These are phyloP conservation scores for Heliconius himera DNA, from an alignment of 1,140 invertebrate species.

Conservation along the genomic window DNA sequence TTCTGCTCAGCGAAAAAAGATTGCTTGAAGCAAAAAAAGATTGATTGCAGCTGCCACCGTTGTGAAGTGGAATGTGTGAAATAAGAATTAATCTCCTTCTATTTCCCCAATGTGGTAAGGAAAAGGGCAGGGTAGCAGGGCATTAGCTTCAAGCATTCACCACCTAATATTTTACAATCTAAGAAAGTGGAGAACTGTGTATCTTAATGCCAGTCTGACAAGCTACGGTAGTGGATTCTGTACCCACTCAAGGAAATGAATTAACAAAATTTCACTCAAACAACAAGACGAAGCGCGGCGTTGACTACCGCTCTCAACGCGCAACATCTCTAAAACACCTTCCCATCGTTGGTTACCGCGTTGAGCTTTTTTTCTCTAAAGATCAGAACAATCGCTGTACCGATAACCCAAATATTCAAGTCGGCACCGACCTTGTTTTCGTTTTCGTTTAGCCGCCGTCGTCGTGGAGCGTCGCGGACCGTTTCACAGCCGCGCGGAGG, in stretches of 20 bases:
- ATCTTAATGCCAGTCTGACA: too few species aligned
- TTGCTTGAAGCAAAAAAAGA: too few species aligned
- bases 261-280: background rate
- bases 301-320: background rate
- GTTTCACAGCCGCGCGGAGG: constrained; percentile 43
- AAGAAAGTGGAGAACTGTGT: too few species aligned
- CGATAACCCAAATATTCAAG: constrained; percentile 66
- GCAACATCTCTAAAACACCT: background rate
- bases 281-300: background rate
- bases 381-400: constrained; percentile 11
- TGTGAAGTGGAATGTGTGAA: too few species aligned
- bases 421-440: constrained; percentile 74
- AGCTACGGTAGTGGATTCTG: background rate
- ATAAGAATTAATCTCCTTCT: too few species aligned
- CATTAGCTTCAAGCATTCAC: too few species aligned
- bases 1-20: too few species aligned
- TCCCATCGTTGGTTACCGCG: too few species aligned
- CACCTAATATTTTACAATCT: too few species aligned
- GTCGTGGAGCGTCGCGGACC: constrained; percentile 35
- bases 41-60: too few species aligned
- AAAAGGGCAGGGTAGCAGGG: too few species aligned
- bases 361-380: background rate
- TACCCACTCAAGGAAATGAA: background rate
- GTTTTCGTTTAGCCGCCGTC: constrained; percentile 59
- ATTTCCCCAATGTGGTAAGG: too few species aligned